These are phyloP conservation scores for Morbakka virulenta DNA, from an alignment of 30 jellyfish, hydroid and myxozoan genomes.

Conservation along the genomic window DNA sequence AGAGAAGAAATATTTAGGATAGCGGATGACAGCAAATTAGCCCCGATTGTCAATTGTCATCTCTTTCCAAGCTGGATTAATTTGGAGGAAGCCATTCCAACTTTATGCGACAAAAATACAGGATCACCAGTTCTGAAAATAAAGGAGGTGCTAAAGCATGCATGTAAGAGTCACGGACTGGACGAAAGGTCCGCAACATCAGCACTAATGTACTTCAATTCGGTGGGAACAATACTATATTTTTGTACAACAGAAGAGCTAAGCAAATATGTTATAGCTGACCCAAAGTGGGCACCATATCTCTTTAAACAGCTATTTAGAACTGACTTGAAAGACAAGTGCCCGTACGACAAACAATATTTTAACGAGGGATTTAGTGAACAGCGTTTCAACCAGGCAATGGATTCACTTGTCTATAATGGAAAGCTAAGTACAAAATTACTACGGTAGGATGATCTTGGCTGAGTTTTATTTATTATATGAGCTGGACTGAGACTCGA, in stretches of 20 bases:
- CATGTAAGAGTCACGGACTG: neutral
- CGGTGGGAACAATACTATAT: slow-evolving; percentile 54
- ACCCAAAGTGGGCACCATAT: slow-evolving; percentile 58
- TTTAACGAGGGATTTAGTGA: too few relatives aligned
- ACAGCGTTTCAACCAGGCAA: too few relatives aligned
- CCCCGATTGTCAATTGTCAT: slow-evolving; percentile 57
- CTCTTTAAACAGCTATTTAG: slow-evolving; percentile 58
- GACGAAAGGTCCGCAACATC: slow-evolving; percentile 9
- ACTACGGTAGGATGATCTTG: too few relatives aligned
- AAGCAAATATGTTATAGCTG: slow-evolving; percentile 46
- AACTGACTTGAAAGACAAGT: slow-evolving; percentile 30
- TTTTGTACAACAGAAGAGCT: slow-evolving; percentile 21
- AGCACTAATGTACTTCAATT: slow-evolving; percentile 65
- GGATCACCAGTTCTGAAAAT: slow-evolving; percentile 33
- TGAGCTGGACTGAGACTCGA: too few relatives aligned
- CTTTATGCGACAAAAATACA: neutral
- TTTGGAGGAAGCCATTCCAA: slow-evolving; percentile 49
- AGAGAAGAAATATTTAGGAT: slow-evolving; percentile 65
- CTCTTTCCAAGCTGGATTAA: slow-evolving; percentile 68
- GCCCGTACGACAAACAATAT: too few relatives aligned
- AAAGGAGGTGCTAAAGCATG: slow-evolving; percentile 6
- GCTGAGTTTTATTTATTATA: too few relatives aligned
- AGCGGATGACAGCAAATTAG: slow-evolving; percentile 23
- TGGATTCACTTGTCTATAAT: too few relatives aligned
- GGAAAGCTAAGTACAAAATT: too few relatives aligned